phyloP scores from a whole-genome alignment of 30 jellyfish, hydroid and myxozoan species.

The Aurelia sp. region DNA sequence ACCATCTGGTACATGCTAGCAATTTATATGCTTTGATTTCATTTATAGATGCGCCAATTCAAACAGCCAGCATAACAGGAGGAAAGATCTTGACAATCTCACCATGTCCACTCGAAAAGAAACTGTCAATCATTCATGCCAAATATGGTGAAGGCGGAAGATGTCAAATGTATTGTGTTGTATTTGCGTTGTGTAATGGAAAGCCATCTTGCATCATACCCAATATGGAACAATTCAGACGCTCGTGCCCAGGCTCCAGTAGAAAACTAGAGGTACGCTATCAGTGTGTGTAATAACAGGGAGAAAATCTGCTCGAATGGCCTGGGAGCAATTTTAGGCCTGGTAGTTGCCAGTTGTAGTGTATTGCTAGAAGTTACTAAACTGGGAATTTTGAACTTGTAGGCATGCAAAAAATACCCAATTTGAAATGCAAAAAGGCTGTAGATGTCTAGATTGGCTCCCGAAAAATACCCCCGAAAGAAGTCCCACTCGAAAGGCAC shows the following conservation, averaged over 20 bases:
- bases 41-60: constrained; percentile 42
- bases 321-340: no score
- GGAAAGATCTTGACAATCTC: constrained; percentile 50
- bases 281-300: constrained; percentile 46
- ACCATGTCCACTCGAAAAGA: constrained; percentile 67
- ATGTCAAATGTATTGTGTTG: constrained; percentile 78
- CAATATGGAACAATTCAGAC: constrained; percentile 72
- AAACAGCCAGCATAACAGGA: constrained; percentile 46
- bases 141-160: constrained; percentile 75
- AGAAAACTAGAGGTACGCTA: constrained; percentile 62
- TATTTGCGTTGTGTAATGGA: constrained; percentile 82
- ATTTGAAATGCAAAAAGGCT: no score
- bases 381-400: no score
- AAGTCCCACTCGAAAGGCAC: no score
- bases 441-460: no score
- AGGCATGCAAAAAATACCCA: no score
- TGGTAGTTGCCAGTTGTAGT: no score
- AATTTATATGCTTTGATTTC: background rate
- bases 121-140: constrained; percentile 69
- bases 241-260: constrained; percentile 81
- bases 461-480: no score
- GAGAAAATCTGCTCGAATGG: no score
- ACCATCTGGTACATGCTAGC: no score
- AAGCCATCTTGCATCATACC: constrained; percentile 82
- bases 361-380: no score